Evolutionary conservation across 2,888 invertebrate species (phyloP), one percentile per base, ranked within the genome.

Genomic region (Antitype chi): DNA sequence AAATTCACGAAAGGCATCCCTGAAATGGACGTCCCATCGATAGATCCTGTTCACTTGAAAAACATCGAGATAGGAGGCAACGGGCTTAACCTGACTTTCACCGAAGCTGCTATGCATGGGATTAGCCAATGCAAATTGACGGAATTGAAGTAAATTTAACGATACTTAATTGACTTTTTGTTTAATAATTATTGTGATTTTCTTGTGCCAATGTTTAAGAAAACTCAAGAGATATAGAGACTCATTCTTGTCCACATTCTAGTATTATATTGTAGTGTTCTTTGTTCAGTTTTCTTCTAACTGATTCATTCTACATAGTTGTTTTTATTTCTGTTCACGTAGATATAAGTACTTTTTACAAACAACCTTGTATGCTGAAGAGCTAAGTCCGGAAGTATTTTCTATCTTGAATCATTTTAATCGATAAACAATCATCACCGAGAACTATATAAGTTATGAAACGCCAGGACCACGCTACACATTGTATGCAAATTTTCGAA

Each of bases 1-100:
- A 66, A 88, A 32, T 96, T 97, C 86, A 90, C 95, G 0, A 94
- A 94, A 32, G 97, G 97, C 2, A 92, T 96, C 25, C 93, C 94
- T 0, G 93, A 95, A 83, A 78, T 95, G 52, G 93, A 88, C 7
- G 94, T 97, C 9, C 92, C 94, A 0, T 94, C 96, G 0, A 90
- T 92, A 71, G 97, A 97, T 63, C 97, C 97, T 7, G 91, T 95
- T 0, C 71, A 92, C 2, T 77, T 96, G 77, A 92, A 94, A 6
- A 94, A 96, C 82, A 95, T 96, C 59, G 81, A 89, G 8, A 93
- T 96, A 17, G 92, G 95, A 69, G 95, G 95, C 17, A 95, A 90
- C 55, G 96, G 96, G 1, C 87, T 96, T 2, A 92, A 93, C 57
- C 87, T 96, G 47, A 88, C 89, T 1, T 95, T 96, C 82, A 89